Base-by-base conservation (phyloP, 92 coral and sea anemone species). In the Porites lobata region DNA sequence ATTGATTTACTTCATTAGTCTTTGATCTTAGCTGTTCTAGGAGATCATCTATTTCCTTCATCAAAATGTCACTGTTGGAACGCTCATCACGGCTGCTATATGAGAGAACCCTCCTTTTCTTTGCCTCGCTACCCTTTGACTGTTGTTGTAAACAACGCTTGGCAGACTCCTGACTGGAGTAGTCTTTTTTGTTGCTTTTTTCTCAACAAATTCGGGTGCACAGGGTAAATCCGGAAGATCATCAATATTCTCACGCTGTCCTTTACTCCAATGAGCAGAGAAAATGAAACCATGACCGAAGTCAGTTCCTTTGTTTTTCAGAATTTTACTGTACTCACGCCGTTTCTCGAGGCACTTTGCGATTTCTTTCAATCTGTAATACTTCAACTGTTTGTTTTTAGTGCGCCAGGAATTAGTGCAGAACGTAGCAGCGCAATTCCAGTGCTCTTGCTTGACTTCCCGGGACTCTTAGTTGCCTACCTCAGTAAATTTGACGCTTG, bases 331-430 rank as follows among this genome's bases (percentile, higher is more conserved):
- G 26, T 75, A 81, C 53, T 76, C 81, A 61, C 56, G 72, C 13
- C 65, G 68, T 74, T 82, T 81, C 73, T 76, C 22, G 26, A 85
- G 89, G 75, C 91, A 83, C 53, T 78, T 32, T 10, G 86, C 79
- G 29, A 91, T 78, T 1, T 91, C 89, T 71, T 74, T 83, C 0
- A 91, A 79, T 50, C 77, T 17, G 65, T 83, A 87, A 56, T 91
- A 82, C 66, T 83, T 72, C 69, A 91, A 87, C 59, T 62, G 38
- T 62, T 87, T 74, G 81, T 61, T 61, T 72, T 78, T 43, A 15
- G 91, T 87, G 43, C 94, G 76, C 87, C 94, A 91, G 56, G 94
- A 91, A 87, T 87, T 91, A 2, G 79, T 87, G 63, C 86, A 86
- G 51, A 91, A 72, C 22, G 73, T 87, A 38, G 89, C 92, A 62